Conservation (phyloP, 2,888 invertebrate species). For the Orthosia gothica region DNA sequence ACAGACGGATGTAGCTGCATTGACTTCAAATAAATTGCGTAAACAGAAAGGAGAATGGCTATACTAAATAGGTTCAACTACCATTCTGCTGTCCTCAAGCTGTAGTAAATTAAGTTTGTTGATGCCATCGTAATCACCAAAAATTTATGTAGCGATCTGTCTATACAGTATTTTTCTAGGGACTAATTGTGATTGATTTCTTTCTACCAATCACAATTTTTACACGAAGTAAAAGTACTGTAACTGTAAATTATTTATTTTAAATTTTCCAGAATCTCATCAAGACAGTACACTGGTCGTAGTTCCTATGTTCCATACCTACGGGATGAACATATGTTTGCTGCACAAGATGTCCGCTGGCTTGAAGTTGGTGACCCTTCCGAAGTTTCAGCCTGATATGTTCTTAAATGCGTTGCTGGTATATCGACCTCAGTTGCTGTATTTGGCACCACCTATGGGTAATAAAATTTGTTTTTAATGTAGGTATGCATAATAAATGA, state of each 20-base stretch:
- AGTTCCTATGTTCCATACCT: slow-evolving; percentile 95
- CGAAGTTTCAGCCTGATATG: slow-evolving; percentile 94
- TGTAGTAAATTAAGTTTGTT: no score
- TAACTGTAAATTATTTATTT: not conserved
- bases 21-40: no score
- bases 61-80: not conserved
- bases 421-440: slow-evolving; percentile 92
- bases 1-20: no score
- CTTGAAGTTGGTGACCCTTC: slow-evolving; percentile 92
- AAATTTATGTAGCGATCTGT: no score
- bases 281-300: slow-evolving; percentile 93
- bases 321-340: slow-evolving; percentile 92
- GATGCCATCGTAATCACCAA: no score
- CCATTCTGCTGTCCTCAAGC: not conserved
- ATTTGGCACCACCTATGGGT: slow-evolving; percentile 95
- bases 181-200: no score
- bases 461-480: slow-evolving; percentile 66
- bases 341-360: slow-evolving; percentile 92
- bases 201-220: not conserved
- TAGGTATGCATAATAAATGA: not conserved
- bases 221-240: not conserved
- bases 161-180: no score
- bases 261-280: slow-evolving; percentile 64
- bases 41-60: not conserved
- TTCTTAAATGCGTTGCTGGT: slow-evolving; percentile 92